These are phyloP conservation scores for Pseudopleuronectes americanus DNA, from an alignment of 2,797 vertebrate genomes.

Conservation along the genomic window DNA sequence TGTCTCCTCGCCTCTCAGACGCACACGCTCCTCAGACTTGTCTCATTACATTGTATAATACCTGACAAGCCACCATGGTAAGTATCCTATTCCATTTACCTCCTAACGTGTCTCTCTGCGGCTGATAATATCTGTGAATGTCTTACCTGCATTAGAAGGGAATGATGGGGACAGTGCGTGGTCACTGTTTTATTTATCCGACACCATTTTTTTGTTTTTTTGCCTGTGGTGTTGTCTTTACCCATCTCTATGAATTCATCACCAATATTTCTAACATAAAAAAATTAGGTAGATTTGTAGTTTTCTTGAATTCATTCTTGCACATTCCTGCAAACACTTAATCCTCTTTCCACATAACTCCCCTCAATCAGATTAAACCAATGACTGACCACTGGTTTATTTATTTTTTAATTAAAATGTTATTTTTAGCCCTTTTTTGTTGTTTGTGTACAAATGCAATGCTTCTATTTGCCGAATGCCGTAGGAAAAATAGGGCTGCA, in stretches of 20 bases:
- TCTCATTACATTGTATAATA: slow-evolving; percentile 65
- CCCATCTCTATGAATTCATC: background rate
- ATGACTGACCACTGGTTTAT: background rate
- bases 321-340: slow-evolving; percentile 26
- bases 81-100: slow-evolving; percentile 12
- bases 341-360: slow-evolving; percentile 33
- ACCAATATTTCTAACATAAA: background rate
- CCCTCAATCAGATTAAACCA: slow-evolving; percentile 34
- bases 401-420: background rate
- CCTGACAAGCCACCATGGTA: slow-evolving; percentile 62
- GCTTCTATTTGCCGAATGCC: no score
- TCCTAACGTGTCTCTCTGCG: background rate
- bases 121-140: no score
- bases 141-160: background rate
- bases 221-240: no score
- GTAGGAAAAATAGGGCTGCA: no score
- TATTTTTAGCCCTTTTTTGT: background rate
- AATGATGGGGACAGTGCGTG: background rate
- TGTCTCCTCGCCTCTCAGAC: slow-evolving; percentile 19
- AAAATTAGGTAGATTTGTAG: no score
- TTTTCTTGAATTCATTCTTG: background rate
- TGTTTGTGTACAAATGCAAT: background rate
- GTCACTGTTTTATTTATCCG: background rate
- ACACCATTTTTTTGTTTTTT: background rate
- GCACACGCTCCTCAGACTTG: slow-evolving; percentile 37